These are phyloP conservation scores for Hydra vulgaris DNA, from an alignment of 30 jellyfish, hydroid and myxozoan species.

Conservation along the genomic window DNA sequence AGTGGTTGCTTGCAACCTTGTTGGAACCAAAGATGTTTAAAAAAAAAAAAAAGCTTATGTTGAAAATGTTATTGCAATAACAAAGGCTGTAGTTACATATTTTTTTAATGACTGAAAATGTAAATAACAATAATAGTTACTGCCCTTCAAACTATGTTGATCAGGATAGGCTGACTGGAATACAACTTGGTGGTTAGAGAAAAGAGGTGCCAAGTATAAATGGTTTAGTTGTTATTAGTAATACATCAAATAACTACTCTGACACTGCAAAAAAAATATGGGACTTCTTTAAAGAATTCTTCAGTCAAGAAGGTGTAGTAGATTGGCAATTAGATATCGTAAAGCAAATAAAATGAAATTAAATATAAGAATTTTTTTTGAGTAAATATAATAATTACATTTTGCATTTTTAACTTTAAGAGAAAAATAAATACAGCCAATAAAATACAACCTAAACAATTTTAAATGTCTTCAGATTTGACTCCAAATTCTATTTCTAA, in stretches of 20 bases:
- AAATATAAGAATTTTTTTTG: neutral
- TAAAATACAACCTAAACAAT: neutral
- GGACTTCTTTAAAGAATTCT: constrained; percentile 31
- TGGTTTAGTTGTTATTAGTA: neutral
- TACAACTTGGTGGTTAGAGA: constrained; percentile 33
- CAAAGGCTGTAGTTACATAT: constrained; percentile 59
- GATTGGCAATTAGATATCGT: constrained; percentile 43
- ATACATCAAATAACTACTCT: constrained; percentile 31
- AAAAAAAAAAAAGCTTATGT: too few species aligned
- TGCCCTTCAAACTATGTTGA: constrained; percentile 21
- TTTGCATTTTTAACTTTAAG: neutral
- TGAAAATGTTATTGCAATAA: constrained; percentile 30
- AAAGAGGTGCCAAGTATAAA: constrained; percentile 21
- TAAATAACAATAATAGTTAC: constrained; percentile 18
- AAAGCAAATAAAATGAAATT: neutral
- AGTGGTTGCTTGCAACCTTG: too few species aligned
- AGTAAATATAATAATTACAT: neutral
- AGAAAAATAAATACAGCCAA: neutral
- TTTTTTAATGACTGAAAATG: neutral
- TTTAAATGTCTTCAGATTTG: neutral
- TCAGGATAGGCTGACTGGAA: constrained; percentile 14
- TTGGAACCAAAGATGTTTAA: too few species aligned
- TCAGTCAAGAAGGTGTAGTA: constrained; percentile 41
- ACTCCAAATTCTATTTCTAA: neutral
- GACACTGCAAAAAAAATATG: constrained; percentile 28